These are phyloP conservation scores for Propithecus perrieri DNA, from an alignment of 2,797 vertebrate species.

Conservation along the genomic window DNA sequence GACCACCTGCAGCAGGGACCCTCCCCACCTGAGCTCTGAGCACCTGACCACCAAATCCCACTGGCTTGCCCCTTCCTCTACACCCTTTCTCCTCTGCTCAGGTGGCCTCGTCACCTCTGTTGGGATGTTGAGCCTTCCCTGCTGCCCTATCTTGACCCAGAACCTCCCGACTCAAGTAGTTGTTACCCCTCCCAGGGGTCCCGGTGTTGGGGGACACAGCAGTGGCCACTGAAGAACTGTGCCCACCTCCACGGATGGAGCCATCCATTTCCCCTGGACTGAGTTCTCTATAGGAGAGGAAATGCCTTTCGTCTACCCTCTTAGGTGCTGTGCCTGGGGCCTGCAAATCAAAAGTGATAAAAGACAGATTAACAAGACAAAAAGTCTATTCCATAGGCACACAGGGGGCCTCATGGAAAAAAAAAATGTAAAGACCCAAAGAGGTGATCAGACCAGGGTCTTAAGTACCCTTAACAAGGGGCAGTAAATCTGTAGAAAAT, in stretches of 20 bases:
- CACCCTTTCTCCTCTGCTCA: too few species aligned
- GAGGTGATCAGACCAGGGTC: neutral
- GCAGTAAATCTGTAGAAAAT: too few species aligned
- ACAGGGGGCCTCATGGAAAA: neutral
- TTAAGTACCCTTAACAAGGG: neutral
- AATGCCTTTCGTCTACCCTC: neutral
- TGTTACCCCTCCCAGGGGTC: neutral
- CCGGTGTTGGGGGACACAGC: neutral
- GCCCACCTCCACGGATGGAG: too few species aligned
- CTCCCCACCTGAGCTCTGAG: neutral
- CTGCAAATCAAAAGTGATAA: neutral
- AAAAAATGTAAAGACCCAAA: neutral
- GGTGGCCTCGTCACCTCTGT: too few species aligned
- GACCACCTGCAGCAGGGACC: neutral
- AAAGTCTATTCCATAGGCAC: neutral
- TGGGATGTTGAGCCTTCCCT: too few species aligned
- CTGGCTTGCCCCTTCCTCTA: too few species aligned
- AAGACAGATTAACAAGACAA: neutral
- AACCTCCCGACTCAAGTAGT: too few species aligned
- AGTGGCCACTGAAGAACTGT: too few species aligned
- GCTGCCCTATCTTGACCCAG: too few species aligned
- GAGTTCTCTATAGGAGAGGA: neutral
- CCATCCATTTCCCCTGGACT: neutral
- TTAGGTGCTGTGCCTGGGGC: too few species aligned
- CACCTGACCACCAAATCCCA: neutral